phyloP scores from a whole-genome alignment of 2,797 vertebrate genomes.

The Hydrocynus forskahlii region DNA sequence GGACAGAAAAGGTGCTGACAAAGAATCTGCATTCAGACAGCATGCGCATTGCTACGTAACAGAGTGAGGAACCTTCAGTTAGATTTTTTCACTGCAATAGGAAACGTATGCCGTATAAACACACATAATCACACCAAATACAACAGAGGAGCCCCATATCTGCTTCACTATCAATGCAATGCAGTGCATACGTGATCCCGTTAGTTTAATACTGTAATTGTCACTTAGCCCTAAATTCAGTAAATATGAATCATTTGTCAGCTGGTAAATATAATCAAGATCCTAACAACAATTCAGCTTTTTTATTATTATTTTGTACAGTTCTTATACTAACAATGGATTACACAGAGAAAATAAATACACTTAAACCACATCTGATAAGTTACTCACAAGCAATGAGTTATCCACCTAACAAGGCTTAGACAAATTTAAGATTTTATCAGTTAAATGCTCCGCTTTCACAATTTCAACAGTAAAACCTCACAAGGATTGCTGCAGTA shows the following conservation, averaged over 20 bases:
- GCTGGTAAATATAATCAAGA: neutral
- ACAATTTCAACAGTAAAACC: conserved; percentile 15
- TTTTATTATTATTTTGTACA: neutral
- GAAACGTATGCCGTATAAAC: conserved; percentile 14
- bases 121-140: neutral
- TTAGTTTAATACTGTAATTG: neutral
- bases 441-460: neutral
- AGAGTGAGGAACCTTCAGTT: neutral
- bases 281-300: neutral
- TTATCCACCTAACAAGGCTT: conserved; percentile 27
- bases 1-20: neutral
- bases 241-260: neutral
- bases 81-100: conserved; percentile 18
- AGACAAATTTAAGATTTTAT: neutral
- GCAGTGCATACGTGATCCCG: neutral
- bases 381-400: conserved; percentile 4
- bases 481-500: conserved; percentile 3
- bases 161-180: neutral
- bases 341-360: conserved; percentile 34
- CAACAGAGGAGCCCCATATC: neutral
- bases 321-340: neutral
- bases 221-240: neutral
- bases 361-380: conserved; percentile 40
- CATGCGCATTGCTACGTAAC: neutral
- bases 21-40: neutral